A percentile compares a stretch with the other conserved stretches of the same genome.
These are phyloP conservation scores for Oncopodura yosiiana DNA, from an alignment of 1,140 invertebrate genomes.

Conservation along the genomic window DNA sequence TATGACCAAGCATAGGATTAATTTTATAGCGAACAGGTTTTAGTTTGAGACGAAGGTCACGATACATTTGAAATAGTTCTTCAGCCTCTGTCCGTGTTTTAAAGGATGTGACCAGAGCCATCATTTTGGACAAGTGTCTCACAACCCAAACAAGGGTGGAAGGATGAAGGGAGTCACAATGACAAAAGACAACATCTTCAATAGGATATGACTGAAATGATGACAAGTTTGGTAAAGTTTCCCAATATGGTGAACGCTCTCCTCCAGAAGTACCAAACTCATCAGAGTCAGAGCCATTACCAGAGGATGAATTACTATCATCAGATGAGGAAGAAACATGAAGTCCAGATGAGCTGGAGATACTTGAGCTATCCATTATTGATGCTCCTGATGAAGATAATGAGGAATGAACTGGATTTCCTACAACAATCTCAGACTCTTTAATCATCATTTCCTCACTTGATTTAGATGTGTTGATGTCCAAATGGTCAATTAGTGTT, in stretches of 20 bases:
- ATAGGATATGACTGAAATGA: conserved; percentile 33
- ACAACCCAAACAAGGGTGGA: conserved; percentile 33
- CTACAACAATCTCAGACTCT: not conserved
- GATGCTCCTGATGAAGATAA: conserved; percentile 19
- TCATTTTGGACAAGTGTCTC: conserved; percentile 30
- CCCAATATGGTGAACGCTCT: conserved; percentile 25
- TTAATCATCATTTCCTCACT: not conserved
- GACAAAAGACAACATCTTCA: conserved; percentile 34
- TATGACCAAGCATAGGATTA: conserved; percentile 7
- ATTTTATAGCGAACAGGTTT: conserved; percentile 29
- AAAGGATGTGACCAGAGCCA: conserved; percentile 31
- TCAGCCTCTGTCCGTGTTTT: conserved; percentile 27
- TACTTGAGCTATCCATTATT: conserved; percentile 25
- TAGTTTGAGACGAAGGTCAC: conserved; percentile 29
- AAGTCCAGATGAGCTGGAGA: conserved; percentile 28
- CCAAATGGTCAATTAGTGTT: conserved; percentile 29
- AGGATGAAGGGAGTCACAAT: conserved; percentile 30
- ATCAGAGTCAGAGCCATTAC: conserved; percentile 34
- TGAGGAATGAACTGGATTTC: conserved; percentile 11
- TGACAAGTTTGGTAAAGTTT: conserved; percentile 28
- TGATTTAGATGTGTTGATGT: conserved; percentile 15
- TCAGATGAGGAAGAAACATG: conserved; percentile 25
- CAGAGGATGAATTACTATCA: conserved; percentile 31
- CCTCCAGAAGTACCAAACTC: conserved; percentile 26
- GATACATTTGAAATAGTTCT: conserved; percentile 30